Base-by-base conservation (phyloP, 2,888 invertebrate species). In the Laothoe populi region DNA sequence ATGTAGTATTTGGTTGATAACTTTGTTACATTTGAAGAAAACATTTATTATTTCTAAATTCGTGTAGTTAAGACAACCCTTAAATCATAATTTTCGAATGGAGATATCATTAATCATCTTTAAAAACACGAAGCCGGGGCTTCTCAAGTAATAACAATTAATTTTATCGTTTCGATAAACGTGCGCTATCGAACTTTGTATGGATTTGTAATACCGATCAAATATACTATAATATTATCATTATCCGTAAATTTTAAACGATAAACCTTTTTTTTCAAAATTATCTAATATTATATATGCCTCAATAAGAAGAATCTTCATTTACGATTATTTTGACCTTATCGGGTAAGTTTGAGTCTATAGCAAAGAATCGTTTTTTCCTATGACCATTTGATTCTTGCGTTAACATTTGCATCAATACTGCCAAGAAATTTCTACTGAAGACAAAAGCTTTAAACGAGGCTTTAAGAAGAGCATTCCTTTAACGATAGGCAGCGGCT, bases 81-180 rank as follows among this genome's bases (percentile, higher is more conserved):
- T n/a, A 49, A 7, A 49, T 35, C 26, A 35, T 35, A 35, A 31
- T 35, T 53, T 53, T 53, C 19, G 53, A 53, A 35, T 10, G 16
- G 53, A 31, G 53, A 35, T 4, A 10, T 53, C 35, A 53, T 53
- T 53, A 53, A 35, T 53, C 35, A 35, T 53, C 31, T 53, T 53
- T 35, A 53, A 35, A 53, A 53, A 53, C 35, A 19, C 19, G 31
- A 35, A 53, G 19, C 16, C 49, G 49, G 31, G 31, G 49, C 31
- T 53, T 53, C 31, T 53, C 49, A 53, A 53, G 49, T 53, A 53
- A 53, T 53, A 53, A 53, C 49, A 31, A 53, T 53, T 35, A 16
- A 53, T 53, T 53, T 53, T 53, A 53, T 53, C 49, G 49, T 31
- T 53, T 31, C 49, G 31, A 19, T 16, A 53, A 53, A 53, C 49